These are phyloP conservation scores for Maconellicoccus hirsutus DNA, from an alignment of 1,140 invertebrate genomes.

Conservation along the genomic window DNA sequence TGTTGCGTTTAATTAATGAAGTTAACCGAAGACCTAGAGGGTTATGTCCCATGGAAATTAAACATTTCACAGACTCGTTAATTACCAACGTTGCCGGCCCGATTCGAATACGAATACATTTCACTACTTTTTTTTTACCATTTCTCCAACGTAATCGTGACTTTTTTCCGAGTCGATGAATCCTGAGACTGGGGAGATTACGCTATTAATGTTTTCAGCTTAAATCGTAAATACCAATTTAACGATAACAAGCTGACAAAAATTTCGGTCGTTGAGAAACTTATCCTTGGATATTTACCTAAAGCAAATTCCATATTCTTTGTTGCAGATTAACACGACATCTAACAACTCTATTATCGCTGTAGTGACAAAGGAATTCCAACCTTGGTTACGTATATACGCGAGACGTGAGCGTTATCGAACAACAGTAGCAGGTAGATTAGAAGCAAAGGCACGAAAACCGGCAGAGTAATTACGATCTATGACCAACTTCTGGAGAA, in stretches of 20 bases:
- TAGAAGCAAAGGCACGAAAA: background rate
- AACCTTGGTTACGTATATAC: background rate
- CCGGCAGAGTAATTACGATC: background rate
- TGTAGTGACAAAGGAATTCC: conserved; percentile 5
- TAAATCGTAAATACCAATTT: background rate
- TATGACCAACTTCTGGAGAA: no score
- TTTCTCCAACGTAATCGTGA: background rate
- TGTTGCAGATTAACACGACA: background rate
- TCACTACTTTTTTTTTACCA: background rate
- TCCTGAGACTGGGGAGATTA: no score
- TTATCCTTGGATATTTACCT: conserved; percentile 5
- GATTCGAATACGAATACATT: background rate
- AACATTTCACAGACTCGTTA: conserved; percentile 4
- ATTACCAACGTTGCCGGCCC: background rate
- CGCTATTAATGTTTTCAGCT: background rate
- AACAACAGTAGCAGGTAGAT: background rate
- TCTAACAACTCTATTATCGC: conserved; percentile 4
- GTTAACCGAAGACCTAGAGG: background rate
- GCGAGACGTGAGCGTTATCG: background rate
- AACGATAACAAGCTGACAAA: background rate
- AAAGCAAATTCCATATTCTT: conserved; percentile 5
- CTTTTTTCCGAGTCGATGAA: background rate
- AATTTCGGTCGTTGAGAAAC: background rate
- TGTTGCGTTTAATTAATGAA: conserved; percentile 3
- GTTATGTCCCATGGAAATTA: background rate